Evolutionary conservation across 2,888 invertebrate genomes (phyloP).

Genomic region (Amphipoea oculea): DNA sequence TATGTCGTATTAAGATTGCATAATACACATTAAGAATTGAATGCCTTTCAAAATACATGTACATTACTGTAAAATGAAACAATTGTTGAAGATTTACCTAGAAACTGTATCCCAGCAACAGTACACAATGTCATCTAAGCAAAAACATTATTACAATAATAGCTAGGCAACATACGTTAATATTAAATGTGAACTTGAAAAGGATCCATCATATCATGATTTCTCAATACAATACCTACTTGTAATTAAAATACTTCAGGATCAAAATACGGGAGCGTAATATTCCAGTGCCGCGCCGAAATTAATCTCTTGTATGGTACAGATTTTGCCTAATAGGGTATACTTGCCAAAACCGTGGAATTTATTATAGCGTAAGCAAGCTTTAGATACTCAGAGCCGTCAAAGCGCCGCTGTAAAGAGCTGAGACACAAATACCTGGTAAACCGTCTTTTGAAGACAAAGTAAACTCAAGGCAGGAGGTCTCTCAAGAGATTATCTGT

Average conservation of each 20-base stretch:
- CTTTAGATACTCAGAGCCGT: slow-evolving; percentile 8
- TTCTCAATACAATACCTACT: neutral
- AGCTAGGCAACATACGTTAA: neutral
- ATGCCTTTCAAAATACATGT: neutral
- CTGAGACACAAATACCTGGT: slow-evolving; percentile 1
- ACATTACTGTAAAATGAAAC: neutral
- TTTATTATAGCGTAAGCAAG: slow-evolving; percentile 35
- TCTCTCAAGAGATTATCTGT: slow-evolving; percentile 14
- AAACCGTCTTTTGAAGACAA: neutral
- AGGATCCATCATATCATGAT: slow-evolving; percentile 15
- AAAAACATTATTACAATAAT: neutral
- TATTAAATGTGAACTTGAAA: slow-evolving; percentile 1
- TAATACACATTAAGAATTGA: neutral
- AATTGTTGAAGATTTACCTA: neutral
- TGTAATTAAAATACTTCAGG: neutral
- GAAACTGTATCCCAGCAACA: neutral
- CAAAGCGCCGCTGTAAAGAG: slow-evolving; percentile 10
- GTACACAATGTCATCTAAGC: slow-evolving; percentile 3
- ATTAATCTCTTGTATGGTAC: slow-evolving; percentile 32
- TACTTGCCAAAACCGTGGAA: slow-evolving; percentile 38
- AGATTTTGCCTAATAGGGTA: slow-evolving; percentile 33
- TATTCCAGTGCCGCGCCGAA: slow-evolving; percentile 18
- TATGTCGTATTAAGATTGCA: neutral
- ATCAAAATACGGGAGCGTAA: slow-evolving; percentile 26
- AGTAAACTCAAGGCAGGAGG: neutral